Evolutionary conservation across 2,113 vertebrate species (phyloP).

Genomic region (Nipponia nippon): DNA sequence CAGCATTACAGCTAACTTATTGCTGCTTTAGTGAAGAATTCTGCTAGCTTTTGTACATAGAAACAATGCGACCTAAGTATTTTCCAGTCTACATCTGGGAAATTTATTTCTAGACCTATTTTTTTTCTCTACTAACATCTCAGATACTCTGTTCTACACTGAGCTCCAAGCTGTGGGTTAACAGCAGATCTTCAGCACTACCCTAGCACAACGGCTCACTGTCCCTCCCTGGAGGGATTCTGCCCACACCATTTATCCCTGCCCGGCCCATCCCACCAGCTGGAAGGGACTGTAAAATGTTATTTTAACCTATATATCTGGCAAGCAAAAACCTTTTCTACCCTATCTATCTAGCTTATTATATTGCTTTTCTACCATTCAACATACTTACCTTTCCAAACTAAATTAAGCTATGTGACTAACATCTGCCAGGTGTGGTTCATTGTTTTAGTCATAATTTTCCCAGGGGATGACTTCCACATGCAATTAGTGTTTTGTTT

Average conservation of each 20-base stretch:
- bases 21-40: neutral
- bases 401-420: neutral
- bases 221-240: neutral
- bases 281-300: neutral
- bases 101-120: neutral
- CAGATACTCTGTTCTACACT: neutral
- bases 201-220: neutral
- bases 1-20: neutral
- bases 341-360: neutral
- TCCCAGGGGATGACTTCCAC: neutral
- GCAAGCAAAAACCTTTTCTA: neutral
- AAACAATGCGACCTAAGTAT: neutral
- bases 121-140: neutral
- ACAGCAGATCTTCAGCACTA: neutral
- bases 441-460: neutral
- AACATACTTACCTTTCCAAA: neutral
- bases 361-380: neutral
- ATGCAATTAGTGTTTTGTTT: neutral
- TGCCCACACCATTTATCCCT: neutral
- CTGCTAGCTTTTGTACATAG: neutral
- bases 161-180: neutral
- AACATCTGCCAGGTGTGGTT: neutral
- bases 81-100: neutral
- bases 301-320: neutral
- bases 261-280: neutral